Conservation (phyloP, 1,140 invertebrate genomes). For the Drosophila nannoptera region DNA sequence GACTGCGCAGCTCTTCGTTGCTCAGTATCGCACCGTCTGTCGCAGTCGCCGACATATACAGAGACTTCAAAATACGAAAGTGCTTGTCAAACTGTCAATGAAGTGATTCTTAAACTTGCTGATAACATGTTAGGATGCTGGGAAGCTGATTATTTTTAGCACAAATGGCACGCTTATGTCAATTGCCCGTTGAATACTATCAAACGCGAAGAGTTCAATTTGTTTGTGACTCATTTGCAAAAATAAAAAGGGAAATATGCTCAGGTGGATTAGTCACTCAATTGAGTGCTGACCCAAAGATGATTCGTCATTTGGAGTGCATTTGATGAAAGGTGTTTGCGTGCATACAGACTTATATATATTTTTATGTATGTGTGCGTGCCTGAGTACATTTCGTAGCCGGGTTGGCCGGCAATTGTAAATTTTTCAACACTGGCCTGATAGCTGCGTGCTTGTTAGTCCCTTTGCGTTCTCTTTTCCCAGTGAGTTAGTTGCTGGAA, state of each 20-base stretch:
- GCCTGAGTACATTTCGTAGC: constrained; percentile 2
- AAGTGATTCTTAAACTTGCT: background rate
- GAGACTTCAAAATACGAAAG: constrained; percentile 7
- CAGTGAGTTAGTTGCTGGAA: constrained; percentile 10
- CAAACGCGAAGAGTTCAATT: constrained; percentile 19
- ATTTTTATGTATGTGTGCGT: constrained; percentile 7
- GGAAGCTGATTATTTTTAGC: constrained; percentile 35
- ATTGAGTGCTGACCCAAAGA: constrained; percentile 17
- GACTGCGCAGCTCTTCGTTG: constrained; percentile 25
- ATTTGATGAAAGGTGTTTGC: constrained; percentile 41
- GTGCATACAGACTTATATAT: background rate
- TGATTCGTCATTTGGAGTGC: constrained; percentile 45
- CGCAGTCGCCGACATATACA: constrained; percentile 7
- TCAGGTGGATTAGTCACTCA: constrained; percentile 51
- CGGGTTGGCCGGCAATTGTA: constrained; percentile 14
- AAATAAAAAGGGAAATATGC: background rate
- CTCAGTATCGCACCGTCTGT: constrained; percentile 11
- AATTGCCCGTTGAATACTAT: constrained; percentile 30
- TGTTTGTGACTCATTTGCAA: constrained; percentile 31
- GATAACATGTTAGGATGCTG: constrained; percentile 33
- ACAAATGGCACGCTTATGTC: constrained; percentile 47
- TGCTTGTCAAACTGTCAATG: constrained; percentile 18
- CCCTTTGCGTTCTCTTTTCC: constrained; percentile 11
- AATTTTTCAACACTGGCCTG: constrained; percentile 36
- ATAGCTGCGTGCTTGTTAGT: constrained; percentile 21